Evolutionary conservation across 2,113 vertebrate genomes (phyloP), one percentile per base, ranked within the genome.

Genomic region (Tenebrosternarchus preto): DNA sequence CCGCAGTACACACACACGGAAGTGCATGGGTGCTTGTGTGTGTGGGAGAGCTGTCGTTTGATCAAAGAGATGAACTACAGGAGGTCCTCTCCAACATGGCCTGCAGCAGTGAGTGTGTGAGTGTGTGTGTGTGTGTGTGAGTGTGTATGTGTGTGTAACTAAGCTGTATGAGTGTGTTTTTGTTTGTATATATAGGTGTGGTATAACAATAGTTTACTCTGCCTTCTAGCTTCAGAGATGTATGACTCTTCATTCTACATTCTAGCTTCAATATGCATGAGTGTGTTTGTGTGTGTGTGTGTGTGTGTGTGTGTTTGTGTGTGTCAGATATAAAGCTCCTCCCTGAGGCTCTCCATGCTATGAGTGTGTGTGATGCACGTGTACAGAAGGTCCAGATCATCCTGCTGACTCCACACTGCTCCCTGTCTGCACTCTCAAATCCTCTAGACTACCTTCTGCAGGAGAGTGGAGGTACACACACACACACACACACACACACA

Each of bases 401-500:
- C 87, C 87, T 97, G 81, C 85, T 99, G 82, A 88, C 92, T 3
- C 96, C 97, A 39, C 94, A 86, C 1, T 97, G 95, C 82, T 98
- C 96, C 46, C 86, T 91, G 78, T 92, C 96, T 69, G 96, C 95
- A 27, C 86, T 93, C 85, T 94, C 94, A 82, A 95, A 96, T 83
- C 96, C 95, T 15, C 86, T 97, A 17, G 94, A 97, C 43, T 95
- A 96, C 80, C 93, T 98, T 85, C 87, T 97, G 87, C 92, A 88
- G 87, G 96, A 97, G 80, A 88, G 92, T 1, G 87, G 92, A 95
- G 95, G 97, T 97, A 93, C 81, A 75, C 31, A 27, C 36, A 72
- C 77, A 73, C 73, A 56, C 29, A n/a, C 39, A 29, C 12, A 39
- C 70, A 27, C 24, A 50, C n/a, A 24, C 36, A 43, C 56, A 33